Conservation (phyloP, 2,797 vertebrate genomes). For the Centropyge bicolor region DNA sequence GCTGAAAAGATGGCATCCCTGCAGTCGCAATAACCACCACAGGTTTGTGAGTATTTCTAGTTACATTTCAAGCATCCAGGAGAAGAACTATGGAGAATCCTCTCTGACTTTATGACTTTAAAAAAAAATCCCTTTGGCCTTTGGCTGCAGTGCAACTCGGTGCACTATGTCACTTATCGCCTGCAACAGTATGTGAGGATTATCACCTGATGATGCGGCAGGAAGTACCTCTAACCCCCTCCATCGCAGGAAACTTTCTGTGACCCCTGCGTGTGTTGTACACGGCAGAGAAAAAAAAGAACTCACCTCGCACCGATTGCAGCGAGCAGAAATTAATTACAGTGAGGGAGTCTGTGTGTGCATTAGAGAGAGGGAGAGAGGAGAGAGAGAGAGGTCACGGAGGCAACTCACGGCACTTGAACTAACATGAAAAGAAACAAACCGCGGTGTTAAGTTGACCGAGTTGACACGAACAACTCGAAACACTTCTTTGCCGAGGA, state of each 20-base stretch:
- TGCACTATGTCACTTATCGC: slow-evolving; percentile 32
- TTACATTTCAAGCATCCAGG: slow-evolving; percentile 41
- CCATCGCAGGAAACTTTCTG: slow-evolving; percentile 28
- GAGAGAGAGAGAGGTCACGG: slow-evolving; percentile 30
- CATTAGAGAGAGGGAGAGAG: background rate
- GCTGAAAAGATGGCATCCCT: slow-evolving; percentile 30
- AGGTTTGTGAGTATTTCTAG: slow-evolving; percentile 34
- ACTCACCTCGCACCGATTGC: slow-evolving; percentile 21
- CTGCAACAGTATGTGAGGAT: slow-evolving; percentile 60
- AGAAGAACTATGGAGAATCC: slow-evolving; percentile 7
- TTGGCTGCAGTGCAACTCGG: slow-evolving; percentile 27
- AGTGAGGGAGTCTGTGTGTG: slow-evolving; percentile 19
- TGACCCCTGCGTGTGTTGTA: slow-evolving; percentile 57
- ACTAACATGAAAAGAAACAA: slow-evolving; percentile 59
- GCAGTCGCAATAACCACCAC: slow-evolving; percentile 3
- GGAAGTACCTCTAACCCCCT: slow-evolving; percentile 37
- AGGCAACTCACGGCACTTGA: slow-evolving; percentile 52
- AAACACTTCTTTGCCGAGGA: slow-evolving; percentile 30
- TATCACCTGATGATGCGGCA: slow-evolving; percentile 66
- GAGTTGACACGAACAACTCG: slow-evolving; percentile 47
- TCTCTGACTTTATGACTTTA: slow-evolving; percentile 38
- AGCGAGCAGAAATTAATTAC: slow-evolving; percentile 28
- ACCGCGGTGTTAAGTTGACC: slow-evolving; percentile 47
- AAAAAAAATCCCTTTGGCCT: slow-evolving; percentile 28
- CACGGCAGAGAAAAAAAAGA: slow-evolving; percentile 28